Conservation (phyloP, 1,140 invertebrate genomes). For the Philaenus spumarius region DNA sequence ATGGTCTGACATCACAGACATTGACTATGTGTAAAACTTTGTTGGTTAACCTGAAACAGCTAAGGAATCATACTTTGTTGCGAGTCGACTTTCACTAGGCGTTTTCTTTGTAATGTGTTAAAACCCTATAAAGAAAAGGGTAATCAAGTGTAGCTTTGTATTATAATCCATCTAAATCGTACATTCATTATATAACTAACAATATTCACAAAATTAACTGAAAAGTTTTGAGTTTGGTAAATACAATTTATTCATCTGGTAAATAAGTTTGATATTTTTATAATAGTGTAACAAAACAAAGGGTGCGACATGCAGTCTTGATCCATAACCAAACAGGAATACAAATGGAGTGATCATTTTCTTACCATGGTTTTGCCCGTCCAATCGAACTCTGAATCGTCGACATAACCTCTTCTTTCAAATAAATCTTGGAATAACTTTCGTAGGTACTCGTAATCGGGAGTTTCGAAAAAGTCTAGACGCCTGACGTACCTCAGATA, state of each 20-base stretch:
- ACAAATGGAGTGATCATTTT: constrained; percentile 14
- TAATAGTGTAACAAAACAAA: background rate
- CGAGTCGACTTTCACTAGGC: too few relatives aligned
- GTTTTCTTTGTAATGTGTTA: too few relatives aligned
- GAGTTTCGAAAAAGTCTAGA: constrained; percentile 99
- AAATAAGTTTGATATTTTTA: background rate
- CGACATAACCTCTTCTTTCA: constrained; percentile 84
- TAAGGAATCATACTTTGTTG: too few relatives aligned
- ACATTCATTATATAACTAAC: too few relatives aligned
- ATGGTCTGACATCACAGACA: too few relatives aligned
- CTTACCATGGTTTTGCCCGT: constrained; percentile 90
- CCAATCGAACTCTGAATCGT: constrained; percentile 98
- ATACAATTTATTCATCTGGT: background rate
- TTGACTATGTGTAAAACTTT: too few relatives aligned
- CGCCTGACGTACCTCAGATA: constrained; percentile 95
- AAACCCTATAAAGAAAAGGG: too few relatives aligned
- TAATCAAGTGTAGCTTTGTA: too few relatives aligned
- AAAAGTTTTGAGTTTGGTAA: background rate
- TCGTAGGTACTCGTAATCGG: constrained; percentile 97
- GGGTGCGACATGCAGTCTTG: background rate
- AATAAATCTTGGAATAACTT: constrained; percentile 94
- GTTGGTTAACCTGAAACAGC: too few relatives aligned
- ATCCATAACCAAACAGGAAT: background rate
- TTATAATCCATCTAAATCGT: too few relatives aligned
- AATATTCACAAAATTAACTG: background rate